phyloP scores from a whole-genome alignment of 2,113 vertebrate species.

The Anolis sagrei region DNA sequence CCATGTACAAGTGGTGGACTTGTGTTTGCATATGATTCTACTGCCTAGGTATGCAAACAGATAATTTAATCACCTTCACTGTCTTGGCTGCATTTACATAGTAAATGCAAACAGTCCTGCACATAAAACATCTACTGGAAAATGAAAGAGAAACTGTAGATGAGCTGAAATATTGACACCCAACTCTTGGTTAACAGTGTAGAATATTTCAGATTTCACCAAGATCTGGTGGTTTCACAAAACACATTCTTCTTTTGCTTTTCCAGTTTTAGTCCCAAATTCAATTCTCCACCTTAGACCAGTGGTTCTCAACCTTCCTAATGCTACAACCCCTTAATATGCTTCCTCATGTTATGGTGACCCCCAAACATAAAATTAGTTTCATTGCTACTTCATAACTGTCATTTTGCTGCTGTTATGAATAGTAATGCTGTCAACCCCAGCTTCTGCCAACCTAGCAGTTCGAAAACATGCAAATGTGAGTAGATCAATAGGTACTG shows the following conservation, averaged over 20 bases:
- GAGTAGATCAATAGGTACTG: too few species aligned
- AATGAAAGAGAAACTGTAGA: slow-evolving; percentile 37
- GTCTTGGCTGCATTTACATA: slow-evolving; percentile 10
- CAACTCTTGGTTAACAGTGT: slow-evolving; percentile 40
- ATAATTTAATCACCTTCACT: slow-evolving; percentile 37
- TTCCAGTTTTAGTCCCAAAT: slow-evolving; percentile 49
- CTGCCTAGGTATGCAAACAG: slow-evolving; percentile 17
- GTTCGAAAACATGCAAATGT: too few species aligned
- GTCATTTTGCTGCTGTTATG: too few species aligned
- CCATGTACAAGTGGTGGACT: slow-evolving; percentile 19
- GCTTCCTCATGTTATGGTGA: too few species aligned
- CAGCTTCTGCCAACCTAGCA: too few species aligned
- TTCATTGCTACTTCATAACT: too few species aligned
- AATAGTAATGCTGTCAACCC: too few species aligned
- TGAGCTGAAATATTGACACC: slow-evolving; percentile 46
- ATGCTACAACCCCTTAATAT: too few species aligned
- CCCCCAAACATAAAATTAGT: too few species aligned
- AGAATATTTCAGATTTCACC: slow-evolving; percentile 17
- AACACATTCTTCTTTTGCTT: slow-evolving; percentile 65
- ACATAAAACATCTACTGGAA: slow-evolving; percentile 50
- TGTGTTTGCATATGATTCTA: slow-evolving; percentile 50
- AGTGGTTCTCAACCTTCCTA: too few species aligned
- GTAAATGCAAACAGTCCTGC: slow-evolving; percentile 54
- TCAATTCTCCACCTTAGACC: too few species aligned
- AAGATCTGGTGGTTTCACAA: slow-evolving; percentile 59